Conservation (phyloP, 2,797 vertebrate genomes). For the Sebastes taczanowskii region DNA sequence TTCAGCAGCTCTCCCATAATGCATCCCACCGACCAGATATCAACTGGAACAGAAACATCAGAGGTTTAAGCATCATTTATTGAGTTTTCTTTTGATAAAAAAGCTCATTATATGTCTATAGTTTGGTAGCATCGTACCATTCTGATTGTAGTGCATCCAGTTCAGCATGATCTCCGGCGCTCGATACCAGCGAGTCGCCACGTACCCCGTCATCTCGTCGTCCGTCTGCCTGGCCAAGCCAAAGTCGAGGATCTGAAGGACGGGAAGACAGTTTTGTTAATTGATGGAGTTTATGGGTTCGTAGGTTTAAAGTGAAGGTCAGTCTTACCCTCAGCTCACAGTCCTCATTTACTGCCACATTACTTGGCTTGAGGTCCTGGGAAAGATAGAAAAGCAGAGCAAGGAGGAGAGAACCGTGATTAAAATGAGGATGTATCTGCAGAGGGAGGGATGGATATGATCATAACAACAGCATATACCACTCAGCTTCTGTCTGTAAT, state of each 20-base stretch:
- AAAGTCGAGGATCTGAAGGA: slow-evolving; percentile 93
- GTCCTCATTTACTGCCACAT: slow-evolving; percentile 97
- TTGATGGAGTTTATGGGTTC: neutral
- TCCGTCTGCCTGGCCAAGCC: slow-evolving; percentile 96
- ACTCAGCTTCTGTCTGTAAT: neutral
- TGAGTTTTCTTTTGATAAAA: neutral
- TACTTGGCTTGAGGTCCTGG: slow-evolving; percentile 98
- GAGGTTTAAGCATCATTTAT: neutral
- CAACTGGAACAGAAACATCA: slow-evolving; percentile 84
- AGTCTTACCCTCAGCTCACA: slow-evolving; percentile 94
- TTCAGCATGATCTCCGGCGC: slow-evolving; percentile 99
- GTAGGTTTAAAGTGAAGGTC: neutral
- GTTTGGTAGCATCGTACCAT: slow-evolving; percentile 80
- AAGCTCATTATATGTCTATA: accelerated
- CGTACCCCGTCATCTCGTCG: slow-evolving; percentile 98
- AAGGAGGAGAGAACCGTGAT: neutral
- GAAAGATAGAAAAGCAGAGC: neutral
- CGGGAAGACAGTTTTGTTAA: neutral
- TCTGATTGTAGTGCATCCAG: slow-evolving; percentile 99
- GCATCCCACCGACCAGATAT: slow-evolving; percentile 99
- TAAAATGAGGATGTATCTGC: neutral
- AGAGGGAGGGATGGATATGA: neutral
- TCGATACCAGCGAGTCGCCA: slow-evolving; percentile 97
- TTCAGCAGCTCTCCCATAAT: slow-evolving; percentile 99
- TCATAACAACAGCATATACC: neutral